Percentiles rank a stretch among this genome's conserved stretches.
phyloP scores from a whole-genome alignment of 1,140 invertebrate genomes.

The Apis laboriosa region DNA sequence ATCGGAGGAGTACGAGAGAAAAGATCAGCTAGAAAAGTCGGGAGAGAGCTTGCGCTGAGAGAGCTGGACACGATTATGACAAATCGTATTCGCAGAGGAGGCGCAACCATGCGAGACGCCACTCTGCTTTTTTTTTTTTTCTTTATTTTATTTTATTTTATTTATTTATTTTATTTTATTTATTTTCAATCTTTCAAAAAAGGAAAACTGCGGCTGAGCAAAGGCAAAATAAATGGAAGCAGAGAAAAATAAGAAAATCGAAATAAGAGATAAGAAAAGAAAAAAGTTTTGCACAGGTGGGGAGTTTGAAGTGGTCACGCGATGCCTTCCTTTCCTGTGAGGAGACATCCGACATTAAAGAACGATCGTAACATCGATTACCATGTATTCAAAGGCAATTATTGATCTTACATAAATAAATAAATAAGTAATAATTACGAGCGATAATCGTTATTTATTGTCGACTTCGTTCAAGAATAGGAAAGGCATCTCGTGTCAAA shows the following conservation, averaged over 20 bases:
- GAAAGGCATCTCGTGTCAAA: conserved; percentile 21
- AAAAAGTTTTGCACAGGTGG: not conserved
- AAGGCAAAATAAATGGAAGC: conserved; percentile 40
- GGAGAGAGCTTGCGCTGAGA: conserved; percentile 58
- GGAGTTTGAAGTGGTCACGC: not conserved
- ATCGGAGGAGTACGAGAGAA: conserved; percentile 49
- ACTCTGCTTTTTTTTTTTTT: not conserved
- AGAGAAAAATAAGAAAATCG: conserved; percentile 42
- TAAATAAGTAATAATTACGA: too few species aligned
- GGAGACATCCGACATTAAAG: not conserved
- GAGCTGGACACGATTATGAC: conserved; percentile 40
- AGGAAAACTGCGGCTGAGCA: not conserved
- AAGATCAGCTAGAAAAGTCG: conserved; percentile 44
- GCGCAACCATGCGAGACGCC: conserved; percentile 39
- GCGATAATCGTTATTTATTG: not conserved
- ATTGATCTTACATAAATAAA: not conserved
- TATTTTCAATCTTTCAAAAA: not conserved
- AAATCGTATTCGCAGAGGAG: conserved; percentile 39
- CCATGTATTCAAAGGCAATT: not conserved
- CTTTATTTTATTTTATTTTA: not conserved
- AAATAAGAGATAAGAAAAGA: conserved; percentile 24
- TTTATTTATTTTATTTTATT: not conserved
- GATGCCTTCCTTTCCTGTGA: conserved; percentile 16
- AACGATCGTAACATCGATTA: not conserved
- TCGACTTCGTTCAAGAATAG: not conserved